Evolutionary conservation across 2,113 vertebrate genomes (phyloP).

Genomic region (Petrocephalus zakoni): DNA sequence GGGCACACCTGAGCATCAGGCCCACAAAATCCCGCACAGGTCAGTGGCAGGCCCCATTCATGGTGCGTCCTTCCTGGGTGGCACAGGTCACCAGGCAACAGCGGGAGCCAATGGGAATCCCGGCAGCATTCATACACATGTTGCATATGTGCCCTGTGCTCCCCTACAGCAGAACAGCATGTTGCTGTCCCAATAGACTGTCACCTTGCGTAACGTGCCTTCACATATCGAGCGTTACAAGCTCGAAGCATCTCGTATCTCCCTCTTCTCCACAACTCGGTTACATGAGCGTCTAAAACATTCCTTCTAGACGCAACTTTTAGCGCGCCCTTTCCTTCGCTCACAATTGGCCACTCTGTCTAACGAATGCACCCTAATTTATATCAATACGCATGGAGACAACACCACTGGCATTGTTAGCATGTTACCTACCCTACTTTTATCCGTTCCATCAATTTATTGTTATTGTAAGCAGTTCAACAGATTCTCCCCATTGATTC

Average conservation of each 20-base stretch:
- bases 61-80: constrained; percentile 34
- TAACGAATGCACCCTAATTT: constrained; percentile 36
- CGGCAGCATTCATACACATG: background rate
- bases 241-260: background rate
- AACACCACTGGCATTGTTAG: constrained; percentile 21
- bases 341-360: constrained; percentile 23
- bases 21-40: constrained; percentile 35
- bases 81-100: constrained; percentile 57
- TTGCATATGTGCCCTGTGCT: background rate
- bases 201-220: background rate
- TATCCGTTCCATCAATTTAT: constrained; percentile 64
- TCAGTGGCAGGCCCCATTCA: constrained; percentile 35
- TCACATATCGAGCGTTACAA: background rate
- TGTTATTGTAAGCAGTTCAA: constrained; percentile 72
- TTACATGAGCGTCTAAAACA: background rate
- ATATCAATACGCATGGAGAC: constrained; percentile 20
- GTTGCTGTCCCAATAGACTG: background rate
- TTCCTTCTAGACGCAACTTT: background rate
- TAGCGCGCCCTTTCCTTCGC: background rate
- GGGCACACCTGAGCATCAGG: background rate
- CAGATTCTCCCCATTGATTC: constrained; percentile 69
- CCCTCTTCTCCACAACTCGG: background rate
- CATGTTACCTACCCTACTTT: constrained; percentile 41
- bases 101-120: constrained; percentile 49
- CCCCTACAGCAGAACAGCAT: background rate